phyloP scores from a whole-genome alignment of 1,140 invertebrate species.

The Apis florea region DNA sequence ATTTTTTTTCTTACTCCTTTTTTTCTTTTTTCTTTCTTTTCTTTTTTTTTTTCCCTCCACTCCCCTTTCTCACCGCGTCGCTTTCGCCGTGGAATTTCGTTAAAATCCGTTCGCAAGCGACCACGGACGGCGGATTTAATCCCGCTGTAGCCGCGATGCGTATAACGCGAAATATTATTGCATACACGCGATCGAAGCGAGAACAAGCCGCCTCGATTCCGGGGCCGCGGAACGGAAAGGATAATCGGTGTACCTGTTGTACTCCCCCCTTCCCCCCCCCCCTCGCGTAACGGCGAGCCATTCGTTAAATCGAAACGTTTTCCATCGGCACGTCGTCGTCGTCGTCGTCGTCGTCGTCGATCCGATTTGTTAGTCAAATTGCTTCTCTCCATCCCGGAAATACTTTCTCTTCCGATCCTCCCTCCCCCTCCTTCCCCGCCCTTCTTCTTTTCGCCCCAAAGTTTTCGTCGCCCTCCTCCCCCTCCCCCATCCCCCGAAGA shows the following conservation, averaged over 20 bases:
- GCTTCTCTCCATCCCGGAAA: not conserved
- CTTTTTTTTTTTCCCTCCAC: not conserved
- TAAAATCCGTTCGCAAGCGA: slow-evolving; percentile 17
- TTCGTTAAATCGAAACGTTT: slow-evolving; percentile 43
- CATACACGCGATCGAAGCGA: slow-evolving; percentile 19
- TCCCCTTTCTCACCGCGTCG: not conserved
- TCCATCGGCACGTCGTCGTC: slow-evolving; percentile 11
- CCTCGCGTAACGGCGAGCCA: slow-evolving; percentile 16
- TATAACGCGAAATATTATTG: slow-evolving; percentile 33
- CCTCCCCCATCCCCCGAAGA: too few relatives aligned
- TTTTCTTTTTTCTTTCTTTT: too few relatives aligned
- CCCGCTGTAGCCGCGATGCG: slow-evolving; percentile 8
- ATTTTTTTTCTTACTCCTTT: not conserved
- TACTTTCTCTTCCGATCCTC: not conserved
- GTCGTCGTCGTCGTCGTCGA: too few relatives aligned
- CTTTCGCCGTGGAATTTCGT: slow-evolving; percentile 15
- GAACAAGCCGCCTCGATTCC: slow-evolving; percentile 28
- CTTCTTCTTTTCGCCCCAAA: not conserved
- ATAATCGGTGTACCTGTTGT: slow-evolving; percentile 50
- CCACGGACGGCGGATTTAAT: slow-evolving; percentile 13
- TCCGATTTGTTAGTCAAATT: slow-evolving; percentile 48
- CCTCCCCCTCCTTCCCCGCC: too few relatives aligned
- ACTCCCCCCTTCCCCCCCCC: not conserved
- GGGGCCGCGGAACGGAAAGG: slow-evolving; percentile 30
- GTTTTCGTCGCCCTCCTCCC: too few relatives aligned